These are phyloP conservation scores for Pseudomyrmex dendroicus DNA, from an alignment of 1,140 invertebrate genomes.

Conservation along the genomic window DNA sequence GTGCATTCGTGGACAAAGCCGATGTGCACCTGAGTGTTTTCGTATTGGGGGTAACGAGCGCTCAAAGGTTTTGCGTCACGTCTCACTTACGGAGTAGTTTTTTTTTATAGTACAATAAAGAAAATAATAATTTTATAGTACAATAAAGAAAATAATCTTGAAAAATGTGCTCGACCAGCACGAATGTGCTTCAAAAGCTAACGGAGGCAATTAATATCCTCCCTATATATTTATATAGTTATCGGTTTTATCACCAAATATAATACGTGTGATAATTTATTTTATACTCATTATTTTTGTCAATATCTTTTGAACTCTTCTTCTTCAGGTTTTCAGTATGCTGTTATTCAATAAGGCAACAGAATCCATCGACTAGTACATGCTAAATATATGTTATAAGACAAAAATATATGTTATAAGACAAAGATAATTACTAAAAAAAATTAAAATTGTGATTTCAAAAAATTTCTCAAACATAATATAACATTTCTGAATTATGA, in stretches of 20 bases:
- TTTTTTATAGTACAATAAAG: background rate
- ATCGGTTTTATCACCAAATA: background rate
- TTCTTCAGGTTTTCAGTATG: slow-evolving; percentile 18
- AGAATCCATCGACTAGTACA: slow-evolving; percentile 6
- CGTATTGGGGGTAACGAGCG: slow-evolving; percentile 15
- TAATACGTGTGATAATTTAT: slow-evolving; percentile 8
- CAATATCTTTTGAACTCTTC: slow-evolving; percentile 27
- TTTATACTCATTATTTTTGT: slow-evolving; percentile 47
- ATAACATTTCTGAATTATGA: background rate
- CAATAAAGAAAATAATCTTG: background rate
- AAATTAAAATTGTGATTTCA: background rate
- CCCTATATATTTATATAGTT: background rate
- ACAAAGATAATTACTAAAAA: background rate
- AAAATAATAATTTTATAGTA: background rate
- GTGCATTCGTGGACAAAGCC: slow-evolving; percentile 61
- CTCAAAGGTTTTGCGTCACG: slow-evolving; percentile 10
- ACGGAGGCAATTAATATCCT: background rate
- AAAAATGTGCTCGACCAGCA: background rate
- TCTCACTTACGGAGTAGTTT: background rate
- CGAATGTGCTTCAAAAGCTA: slow-evolving; percentile 9
- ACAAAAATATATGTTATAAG: too few relatives aligned
- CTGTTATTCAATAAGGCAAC: slow-evolving; percentile 18
- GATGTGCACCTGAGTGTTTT: slow-evolving; percentile 56
- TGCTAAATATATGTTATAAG: background rate
- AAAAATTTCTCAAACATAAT: background rate